These are phyloP conservation scores for Carassius carassius DNA, from an alignment of 2,113 vertebrate species.

Conservation along the genomic window DNA sequence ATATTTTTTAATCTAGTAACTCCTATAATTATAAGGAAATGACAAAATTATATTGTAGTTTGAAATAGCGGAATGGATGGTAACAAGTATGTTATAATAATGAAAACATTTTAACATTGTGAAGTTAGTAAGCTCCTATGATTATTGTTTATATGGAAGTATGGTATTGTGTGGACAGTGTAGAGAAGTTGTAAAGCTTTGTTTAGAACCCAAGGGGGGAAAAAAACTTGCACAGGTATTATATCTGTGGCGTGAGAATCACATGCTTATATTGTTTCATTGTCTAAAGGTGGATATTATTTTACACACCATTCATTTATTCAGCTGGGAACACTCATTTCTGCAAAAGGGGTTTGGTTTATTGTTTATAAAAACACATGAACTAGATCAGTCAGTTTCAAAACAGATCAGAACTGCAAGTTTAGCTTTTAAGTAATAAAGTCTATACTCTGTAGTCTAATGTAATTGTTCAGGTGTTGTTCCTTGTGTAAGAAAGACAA, in stretches of 20 bases:
- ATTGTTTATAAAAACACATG: background rate
- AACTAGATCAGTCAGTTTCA: background rate
- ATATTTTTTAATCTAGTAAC: background rate
- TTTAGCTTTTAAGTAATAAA: background rate
- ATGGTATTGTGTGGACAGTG: background rate
- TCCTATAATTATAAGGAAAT: background rate
- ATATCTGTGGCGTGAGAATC: background rate
- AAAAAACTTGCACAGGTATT: background rate
- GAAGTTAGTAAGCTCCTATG: background rate
- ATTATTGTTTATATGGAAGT: slow-evolving; percentile 9
- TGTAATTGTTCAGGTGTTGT: background rate
- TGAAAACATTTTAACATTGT: background rate
- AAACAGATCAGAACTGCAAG: background rate
- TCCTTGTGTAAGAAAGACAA: background rate
- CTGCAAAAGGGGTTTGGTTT: background rate
- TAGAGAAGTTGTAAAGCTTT: slow-evolving; percentile 34
- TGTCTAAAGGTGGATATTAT: slow-evolving; percentile 26
- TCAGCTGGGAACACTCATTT: slow-evolving; percentile 1
- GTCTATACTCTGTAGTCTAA: background rate
- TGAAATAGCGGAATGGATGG: background rate
- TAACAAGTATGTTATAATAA: background rate
- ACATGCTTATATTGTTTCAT: slow-evolving; percentile 16
- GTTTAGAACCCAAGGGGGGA: background rate
- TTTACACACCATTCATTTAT: slow-evolving; percentile 34
- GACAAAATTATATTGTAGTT: background rate